Evolutionary conservation across 2,113 vertebrate species (phyloP), one percentile per base, ranked within the genome.

Genomic region (Tautogolabrus adspersus): DNA sequence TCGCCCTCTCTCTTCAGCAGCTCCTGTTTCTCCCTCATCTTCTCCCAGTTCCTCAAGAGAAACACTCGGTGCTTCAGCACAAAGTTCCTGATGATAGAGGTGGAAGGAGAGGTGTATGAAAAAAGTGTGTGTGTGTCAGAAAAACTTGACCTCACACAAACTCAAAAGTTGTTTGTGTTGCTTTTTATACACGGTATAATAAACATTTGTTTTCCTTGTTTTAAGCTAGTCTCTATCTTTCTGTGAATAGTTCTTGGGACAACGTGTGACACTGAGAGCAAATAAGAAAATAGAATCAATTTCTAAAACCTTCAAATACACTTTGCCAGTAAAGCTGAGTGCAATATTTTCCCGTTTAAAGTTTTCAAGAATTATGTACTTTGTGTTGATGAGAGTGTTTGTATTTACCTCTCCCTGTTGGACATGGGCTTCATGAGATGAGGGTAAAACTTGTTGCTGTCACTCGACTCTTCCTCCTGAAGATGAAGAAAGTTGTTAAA

Each of bases 401-500:
- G 6, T 49, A 15, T 64, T 77, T 88, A 98, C 98, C 97, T 96
- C 66, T 99, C 98, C 91, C 98, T 95, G 93, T 99, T 98, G 52
- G 98, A 99, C 97, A 99, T 99, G 47, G 97, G 97, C 89, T 99
- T 99, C 98, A 99, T 99, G 81, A 99, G 96, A 95, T 56, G 97
- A 93, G 7, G 95, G 93, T 94, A 97, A 90, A 94, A 92, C 95
- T 96, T 82, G 82, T 95, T 95, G 58, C 93, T 96, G 91, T 98
- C 97, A 72, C 93, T 97, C 52, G 96, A 94, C 81, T 95, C 94
- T 70, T 95, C 94, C 81, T 95, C 94, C 94, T 95, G 54, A 60
- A 87, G 16, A 80, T 26, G 70, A 77, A 37, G 6, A 61, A 47
- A 55, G 22, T 46, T 30, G 22, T 34, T 5, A 51, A 38, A 57